Percentiles rank a stretch among this genome's conserved stretches.
Evolutionary conservation across 2,113 vertebrate species (phyloP).

Genomic region (Tychaedon coryphoeus): DNA sequence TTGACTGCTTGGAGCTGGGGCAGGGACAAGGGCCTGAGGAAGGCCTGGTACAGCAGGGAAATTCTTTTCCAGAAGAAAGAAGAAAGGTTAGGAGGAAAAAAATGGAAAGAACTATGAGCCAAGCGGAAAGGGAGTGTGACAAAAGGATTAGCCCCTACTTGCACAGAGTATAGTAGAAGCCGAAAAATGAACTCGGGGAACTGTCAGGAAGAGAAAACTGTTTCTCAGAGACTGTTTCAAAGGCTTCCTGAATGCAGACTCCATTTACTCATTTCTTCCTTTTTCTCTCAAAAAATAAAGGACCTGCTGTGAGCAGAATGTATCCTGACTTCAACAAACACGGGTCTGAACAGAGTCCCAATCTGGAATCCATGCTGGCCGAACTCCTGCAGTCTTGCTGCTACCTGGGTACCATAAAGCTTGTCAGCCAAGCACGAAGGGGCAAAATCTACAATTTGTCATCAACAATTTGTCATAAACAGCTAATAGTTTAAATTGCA

Average conservation of each 20-base stretch:
- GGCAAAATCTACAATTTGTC: neutral
- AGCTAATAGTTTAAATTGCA: neutral
- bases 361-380: neutral
- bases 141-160: neutral
- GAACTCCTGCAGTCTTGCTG: neutral
- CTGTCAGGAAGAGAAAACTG: neutral
- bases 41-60: neutral
- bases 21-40: neutral
- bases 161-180: neutral
- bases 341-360: neutral
- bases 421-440: neutral
- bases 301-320: neutral
- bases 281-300: conserved; percentile 12
- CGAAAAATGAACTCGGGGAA: neutral
- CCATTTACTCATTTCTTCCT: neutral
- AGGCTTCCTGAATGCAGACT: neutral
- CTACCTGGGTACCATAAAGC: neutral
- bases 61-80: neutral
- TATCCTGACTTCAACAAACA: neutral
- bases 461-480: neutral
- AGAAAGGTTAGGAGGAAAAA: neutral
- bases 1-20: neutral
- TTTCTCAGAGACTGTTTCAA: conserved; percentile 3
- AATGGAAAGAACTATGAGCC: neutral
- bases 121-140: neutral